Base-by-base conservation (phyloP, 2,113 vertebrate species). In the Brienomyrus longianalis region DNA sequence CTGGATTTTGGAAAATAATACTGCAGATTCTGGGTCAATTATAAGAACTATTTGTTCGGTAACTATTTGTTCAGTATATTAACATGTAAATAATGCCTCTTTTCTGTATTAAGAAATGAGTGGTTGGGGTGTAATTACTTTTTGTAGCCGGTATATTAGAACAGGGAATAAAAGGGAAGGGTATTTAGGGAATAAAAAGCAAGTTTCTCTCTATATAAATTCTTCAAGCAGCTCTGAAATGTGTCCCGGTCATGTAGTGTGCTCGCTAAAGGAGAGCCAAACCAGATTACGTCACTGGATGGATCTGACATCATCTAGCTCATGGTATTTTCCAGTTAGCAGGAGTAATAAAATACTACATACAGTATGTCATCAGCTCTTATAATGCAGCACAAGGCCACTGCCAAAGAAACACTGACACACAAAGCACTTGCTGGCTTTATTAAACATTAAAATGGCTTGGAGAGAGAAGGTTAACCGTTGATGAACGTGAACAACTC, bases 271-370 rank as follows among this genome's bases (percentile, higher is more conserved):
- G 50, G 85, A 87, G 23, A 54, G 50, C 5, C 85, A 21, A 11
- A 31, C 31, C 50, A 80, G 15, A 39, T 80, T 21, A 87, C 35
- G 50, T 31, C 85, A 87, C 15, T 35, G 51, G 51, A 56, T 54
- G 35, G 51, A 87, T 87, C 51, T 56, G 51, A 86, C 85, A 56
- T 86, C 48, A 52, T 48, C n/a, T 56, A 27, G n/a, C 85, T 86
- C 17, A 5, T 35, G 50, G 50, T 15, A 86, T 86, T 86, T 51
- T 86, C 17, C 50, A 51, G 11, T 86, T 86, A 56, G 50, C 51
- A 35, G 85, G 85, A 86, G 35, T 21, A 54, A 86, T 48, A 54
- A 35, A 86, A 56, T 3, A 86, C 27, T 56, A 56, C 50, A 39
- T 86, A 31, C 31, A 31, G 31, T 31, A 86, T 86, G 85, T 86